Conservation (phyloP, 2,888 invertebrate species). For the Mesorhabditis belari region DNA sequence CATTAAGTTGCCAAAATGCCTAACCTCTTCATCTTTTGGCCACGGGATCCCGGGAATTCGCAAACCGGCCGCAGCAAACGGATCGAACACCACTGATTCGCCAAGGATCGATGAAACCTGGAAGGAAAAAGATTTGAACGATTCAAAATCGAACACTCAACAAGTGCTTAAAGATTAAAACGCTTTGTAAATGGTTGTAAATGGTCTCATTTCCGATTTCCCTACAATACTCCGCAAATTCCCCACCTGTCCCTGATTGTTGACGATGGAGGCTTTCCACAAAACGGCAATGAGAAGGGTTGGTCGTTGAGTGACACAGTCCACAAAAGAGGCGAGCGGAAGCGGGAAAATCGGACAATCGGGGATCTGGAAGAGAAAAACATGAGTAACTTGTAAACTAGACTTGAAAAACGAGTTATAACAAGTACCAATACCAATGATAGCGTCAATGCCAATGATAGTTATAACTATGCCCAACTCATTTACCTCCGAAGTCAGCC, state of each 20-base stretch:
- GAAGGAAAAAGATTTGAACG: neutral
- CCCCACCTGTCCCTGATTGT: slow-evolving; percentile 29
- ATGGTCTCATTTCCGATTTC: too few species aligned
- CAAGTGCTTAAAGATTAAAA: neutral
- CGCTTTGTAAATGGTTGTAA: too few species aligned
- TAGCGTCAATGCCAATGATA: too few species aligned
- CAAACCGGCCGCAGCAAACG: slow-evolving; percentile 9
- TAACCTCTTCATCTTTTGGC: neutral
- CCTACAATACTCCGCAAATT: too few species aligned
- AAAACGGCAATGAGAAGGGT: slow-evolving; percentile 23
- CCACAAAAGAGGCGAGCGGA: slow-evolving; percentile 1
- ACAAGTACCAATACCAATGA: too few species aligned
- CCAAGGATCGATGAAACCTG: slow-evolving; percentile 22
- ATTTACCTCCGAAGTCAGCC: neutral
- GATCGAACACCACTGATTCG: slow-evolving; percentile 23
- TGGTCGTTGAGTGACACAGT: slow-evolving; percentile 1
- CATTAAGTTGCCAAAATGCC: too few species aligned
- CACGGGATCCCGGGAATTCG: slow-evolving; percentile 3
- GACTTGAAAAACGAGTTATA: too few species aligned
- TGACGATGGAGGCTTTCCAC: slow-evolving; percentile 40
- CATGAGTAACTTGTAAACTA: too few species aligned
- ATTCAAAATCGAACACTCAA: neutral
- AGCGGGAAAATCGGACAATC: neutral
- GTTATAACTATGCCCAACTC: neutral
- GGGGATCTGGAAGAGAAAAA: neutral